Conservation (phyloP, 2,113 vertebrate genomes). For the Eclectus roratus region DNA sequence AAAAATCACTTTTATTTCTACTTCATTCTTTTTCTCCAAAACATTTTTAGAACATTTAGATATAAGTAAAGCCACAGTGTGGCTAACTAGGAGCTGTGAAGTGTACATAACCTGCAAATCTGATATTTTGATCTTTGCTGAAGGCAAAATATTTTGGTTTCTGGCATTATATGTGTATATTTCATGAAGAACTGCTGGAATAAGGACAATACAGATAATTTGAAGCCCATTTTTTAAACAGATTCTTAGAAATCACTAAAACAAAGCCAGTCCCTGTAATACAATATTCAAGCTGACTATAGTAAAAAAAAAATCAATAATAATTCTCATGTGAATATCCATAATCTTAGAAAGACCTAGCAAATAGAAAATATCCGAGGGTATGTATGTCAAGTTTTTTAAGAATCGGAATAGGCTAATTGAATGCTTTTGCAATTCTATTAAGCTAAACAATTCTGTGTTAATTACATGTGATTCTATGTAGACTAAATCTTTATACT, state of each 20-base stretch:
- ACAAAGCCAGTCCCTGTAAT: not conserved
- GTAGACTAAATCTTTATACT: not conserved
- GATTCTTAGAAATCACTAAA: not conserved
- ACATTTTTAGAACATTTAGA: not conserved
- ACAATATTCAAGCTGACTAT: not conserved
- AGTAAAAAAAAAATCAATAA: not conserved
- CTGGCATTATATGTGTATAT: not conserved
- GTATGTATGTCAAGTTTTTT: not conserved
- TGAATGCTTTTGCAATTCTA: not conserved
- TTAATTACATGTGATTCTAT: not conserved
- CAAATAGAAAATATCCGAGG: not conserved
- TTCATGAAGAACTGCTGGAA: not conserved
- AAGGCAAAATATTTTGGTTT: not conserved
- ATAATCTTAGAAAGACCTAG: slow-evolving; percentile 8
- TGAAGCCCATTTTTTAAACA: not conserved
- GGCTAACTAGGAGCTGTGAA: not conserved
- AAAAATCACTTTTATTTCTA: not conserved
- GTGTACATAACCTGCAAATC: not conserved
- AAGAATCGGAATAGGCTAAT: not conserved
- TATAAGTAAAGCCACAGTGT: not conserved
- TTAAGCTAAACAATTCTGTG: not conserved
- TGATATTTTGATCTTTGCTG: not conserved
- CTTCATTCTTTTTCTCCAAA: not conserved
- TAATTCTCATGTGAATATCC: not conserved
- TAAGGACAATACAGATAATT: not conserved